Conservation (phyloP, 2,113 vertebrate genomes). For the Ciconia maguari region DNA sequence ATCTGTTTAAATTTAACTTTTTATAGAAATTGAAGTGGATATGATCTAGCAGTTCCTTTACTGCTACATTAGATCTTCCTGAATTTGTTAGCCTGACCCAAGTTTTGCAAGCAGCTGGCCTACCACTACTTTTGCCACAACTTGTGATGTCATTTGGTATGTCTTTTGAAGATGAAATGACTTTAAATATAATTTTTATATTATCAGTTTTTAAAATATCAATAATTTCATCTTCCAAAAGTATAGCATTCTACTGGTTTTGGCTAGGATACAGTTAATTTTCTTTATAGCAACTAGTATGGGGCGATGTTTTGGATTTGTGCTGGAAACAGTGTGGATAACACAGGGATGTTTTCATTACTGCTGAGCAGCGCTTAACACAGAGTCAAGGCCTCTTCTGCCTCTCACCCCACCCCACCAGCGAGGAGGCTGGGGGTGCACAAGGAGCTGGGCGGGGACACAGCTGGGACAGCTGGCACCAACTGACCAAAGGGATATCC, state of each 20-base stretch:
- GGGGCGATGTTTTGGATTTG: too few relatives aligned
- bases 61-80: background rate
- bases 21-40: background rate
- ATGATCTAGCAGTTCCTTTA: background rate
- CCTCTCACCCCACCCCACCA: too few relatives aligned
- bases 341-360: too few relatives aligned
- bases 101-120: background rate
- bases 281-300: too few relatives aligned
- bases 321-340: too few relatives aligned
- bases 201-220: background rate
- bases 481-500: too few relatives aligned
- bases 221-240: background rate
- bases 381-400: too few relatives aligned
- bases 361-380: too few relatives aligned
- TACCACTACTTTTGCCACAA: background rate
- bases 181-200: background rate
- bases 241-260: background rate
- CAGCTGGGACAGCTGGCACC: too few relatives aligned
- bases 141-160: background rate
- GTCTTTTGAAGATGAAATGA: background rate
- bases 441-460: too few relatives aligned
- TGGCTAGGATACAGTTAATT: too few relatives aligned
- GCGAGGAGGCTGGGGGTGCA: too few relatives aligned
- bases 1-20: background rate
- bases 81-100: background rate